Percentiles rank a stretch among this genome's conserved stretches.
Conservation (phyloP, 1,140 invertebrate genomes). For the Calephelis nemesis region DNA sequence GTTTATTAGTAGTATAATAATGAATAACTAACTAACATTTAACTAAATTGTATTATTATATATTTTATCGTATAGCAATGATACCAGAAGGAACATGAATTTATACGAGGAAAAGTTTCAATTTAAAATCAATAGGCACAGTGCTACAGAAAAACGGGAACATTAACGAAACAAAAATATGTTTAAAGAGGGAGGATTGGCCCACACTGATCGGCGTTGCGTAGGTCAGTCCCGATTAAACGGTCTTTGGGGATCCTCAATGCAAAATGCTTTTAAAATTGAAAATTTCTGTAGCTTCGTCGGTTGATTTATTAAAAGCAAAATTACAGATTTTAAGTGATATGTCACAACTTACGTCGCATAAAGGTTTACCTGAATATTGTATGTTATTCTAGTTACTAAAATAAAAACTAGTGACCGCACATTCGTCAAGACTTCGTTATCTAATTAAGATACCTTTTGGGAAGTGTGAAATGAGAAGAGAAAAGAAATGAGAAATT, state of each 20-base stretch:
- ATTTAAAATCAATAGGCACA: constrained; percentile 4
- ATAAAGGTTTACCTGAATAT: not conserved
- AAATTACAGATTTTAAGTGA: not conserved
- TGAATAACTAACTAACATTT: too few relatives aligned
- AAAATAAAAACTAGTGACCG: too few relatives aligned
- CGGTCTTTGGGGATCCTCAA: constrained; percentile 27
- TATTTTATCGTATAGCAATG: too few relatives aligned
- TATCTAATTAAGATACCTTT: too few relatives aligned
- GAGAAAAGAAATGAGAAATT: too few relatives aligned
- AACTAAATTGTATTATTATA: too few relatives aligned
- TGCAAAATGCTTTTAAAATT: not conserved
- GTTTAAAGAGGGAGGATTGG: constrained; percentile 25
- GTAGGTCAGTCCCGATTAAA: constrained; percentile 50
- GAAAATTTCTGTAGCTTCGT: not conserved
- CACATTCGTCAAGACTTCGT: too few relatives aligned
- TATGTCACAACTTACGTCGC: not conserved
- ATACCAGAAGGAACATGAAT: not conserved
- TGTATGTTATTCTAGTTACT: too few relatives aligned
- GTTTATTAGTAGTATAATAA: too few relatives aligned
- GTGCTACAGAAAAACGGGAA: not conserved
- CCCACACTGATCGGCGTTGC: constrained; percentile 37
- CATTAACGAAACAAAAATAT: constrained; percentile 18
- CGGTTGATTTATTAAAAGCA: not conserved
- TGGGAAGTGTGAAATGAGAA: too few relatives aligned
- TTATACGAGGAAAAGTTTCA: not conserved